Evolutionary conservation across 2,113 vertebrate species (phyloP).

Genomic region (Erpornis zantholeuca): DNA sequence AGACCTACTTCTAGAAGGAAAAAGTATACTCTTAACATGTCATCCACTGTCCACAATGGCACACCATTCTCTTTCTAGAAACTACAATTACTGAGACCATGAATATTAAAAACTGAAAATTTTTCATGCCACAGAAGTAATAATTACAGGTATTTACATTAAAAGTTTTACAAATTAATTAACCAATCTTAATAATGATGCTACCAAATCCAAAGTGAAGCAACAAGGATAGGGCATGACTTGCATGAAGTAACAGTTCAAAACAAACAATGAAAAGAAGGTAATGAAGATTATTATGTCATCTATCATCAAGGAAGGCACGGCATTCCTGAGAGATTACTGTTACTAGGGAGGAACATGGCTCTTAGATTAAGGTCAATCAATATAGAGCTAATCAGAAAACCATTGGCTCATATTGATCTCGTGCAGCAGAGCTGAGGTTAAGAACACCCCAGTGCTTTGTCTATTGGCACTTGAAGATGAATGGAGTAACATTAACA

Average conservation of each 20-base stretch:
- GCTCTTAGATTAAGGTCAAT: conserved; percentile 1
- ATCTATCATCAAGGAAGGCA: not conserved
- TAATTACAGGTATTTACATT: not conserved
- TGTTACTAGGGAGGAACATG: not conserved
- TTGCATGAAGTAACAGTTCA: not conserved
- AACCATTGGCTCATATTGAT: not conserved
- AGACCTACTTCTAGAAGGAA: not conserved
- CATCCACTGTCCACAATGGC: not conserved
- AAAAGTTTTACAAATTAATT: not conserved
- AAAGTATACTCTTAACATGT: not conserved
- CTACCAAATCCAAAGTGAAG: not conserved
- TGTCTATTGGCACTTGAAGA: not conserved
- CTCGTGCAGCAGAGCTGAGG: not conserved
- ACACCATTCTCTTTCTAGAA: not conserved
- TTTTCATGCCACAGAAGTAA: not conserved
- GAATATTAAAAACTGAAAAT: not conserved
- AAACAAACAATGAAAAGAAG: not conserved
- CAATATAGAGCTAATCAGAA: not conserved
- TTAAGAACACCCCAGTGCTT: not conserved
- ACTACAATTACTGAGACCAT: not conserved
- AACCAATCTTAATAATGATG: not conserved
- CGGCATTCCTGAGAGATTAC: not conserved
- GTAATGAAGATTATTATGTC: not conserved
- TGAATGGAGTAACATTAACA: not conserved
- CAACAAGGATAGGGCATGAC: not conserved